Evolutionary conservation across 2,888 invertebrate species (phyloP).

Genomic region (Beris morrisii): DNA sequence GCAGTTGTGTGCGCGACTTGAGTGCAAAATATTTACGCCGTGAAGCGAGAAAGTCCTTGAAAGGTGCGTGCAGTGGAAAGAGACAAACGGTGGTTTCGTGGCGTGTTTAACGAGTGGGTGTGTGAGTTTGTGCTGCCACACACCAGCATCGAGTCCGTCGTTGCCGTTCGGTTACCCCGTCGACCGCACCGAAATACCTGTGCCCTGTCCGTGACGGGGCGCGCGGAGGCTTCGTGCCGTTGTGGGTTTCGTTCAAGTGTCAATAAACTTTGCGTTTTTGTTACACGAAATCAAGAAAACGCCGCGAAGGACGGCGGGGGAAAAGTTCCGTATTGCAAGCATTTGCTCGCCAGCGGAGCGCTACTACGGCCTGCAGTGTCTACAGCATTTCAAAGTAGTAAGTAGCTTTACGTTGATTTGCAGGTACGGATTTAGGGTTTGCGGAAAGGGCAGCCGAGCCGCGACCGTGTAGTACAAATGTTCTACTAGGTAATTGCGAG

Average conservation of each 20-base stretch:
- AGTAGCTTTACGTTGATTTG: no score
- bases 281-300: background rate
- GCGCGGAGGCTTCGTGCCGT: background rate
- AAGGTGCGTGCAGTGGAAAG: slow-evolving; percentile 9
- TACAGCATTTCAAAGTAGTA: no score
- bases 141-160: background rate
- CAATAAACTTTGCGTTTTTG: slow-evolving; percentile 30
- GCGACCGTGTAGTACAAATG: no score
- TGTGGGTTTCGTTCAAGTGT: slow-evolving; percentile 17
- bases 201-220: slow-evolving; percentile 1
- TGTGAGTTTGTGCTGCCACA: no score
- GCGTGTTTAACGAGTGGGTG: background rate
- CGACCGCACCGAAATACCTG: slow-evolving; percentile 25
- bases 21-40: slow-evolving; percentile 24
- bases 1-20: no score
- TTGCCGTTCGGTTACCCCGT: background rate
- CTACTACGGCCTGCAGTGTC: no score
- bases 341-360: no score
- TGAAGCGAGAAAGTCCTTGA: slow-evolving; percentile 29
- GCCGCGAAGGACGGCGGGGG: no score
- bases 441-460: no score
- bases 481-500: no score
- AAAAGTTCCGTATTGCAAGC: no score
- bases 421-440: no score
- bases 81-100: background rate